Evolutionary conservation across 2,797 vertebrate genomes (phyloP).

Genomic region (Crenuchus spilurus): DNA sequence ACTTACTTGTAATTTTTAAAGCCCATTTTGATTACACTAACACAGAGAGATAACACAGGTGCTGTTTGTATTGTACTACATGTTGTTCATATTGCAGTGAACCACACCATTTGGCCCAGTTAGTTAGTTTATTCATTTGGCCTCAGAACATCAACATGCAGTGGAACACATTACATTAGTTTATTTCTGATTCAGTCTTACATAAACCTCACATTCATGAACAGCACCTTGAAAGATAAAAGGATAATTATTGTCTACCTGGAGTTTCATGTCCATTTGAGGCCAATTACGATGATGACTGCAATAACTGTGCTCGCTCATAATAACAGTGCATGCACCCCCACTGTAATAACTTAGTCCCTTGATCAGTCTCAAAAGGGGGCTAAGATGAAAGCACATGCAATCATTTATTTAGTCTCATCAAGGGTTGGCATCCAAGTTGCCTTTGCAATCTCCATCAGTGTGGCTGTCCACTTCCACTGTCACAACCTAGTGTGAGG

Average conservation of each 20-base stretch:
- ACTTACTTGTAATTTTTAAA: neutral
- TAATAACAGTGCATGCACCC: slow-evolving; percentile 70
- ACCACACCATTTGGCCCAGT: neutral
- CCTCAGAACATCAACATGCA: slow-evolving; percentile 30
- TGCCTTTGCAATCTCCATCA: slow-evolving; percentile 74
- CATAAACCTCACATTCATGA: slow-evolving; percentile 51
- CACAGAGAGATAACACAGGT: neutral
- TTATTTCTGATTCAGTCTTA: slow-evolving; percentile 52
- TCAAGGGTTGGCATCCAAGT: slow-evolving; percentile 49
- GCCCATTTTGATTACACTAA: neutral
- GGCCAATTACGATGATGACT: slow-evolving; percentile 68
- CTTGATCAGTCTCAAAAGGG: slow-evolving; percentile 72
- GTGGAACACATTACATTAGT: slow-evolving; percentile 44
- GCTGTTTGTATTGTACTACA: neutral
- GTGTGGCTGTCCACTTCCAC: slow-evolving; percentile 65
- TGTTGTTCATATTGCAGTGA: neutral
- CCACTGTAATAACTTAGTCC: slow-evolving; percentile 72
- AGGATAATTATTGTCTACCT: slow-evolving; percentile 54
- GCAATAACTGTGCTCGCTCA: slow-evolving; percentile 70
- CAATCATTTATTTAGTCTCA: slow-evolving; percentile 61
- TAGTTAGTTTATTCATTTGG: slow-evolving; percentile 39
- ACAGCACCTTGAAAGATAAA: slow-evolving; percentile 58
- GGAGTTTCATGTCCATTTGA: slow-evolving; percentile 51
- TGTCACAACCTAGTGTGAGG: neutral
- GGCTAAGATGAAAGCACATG: slow-evolving; percentile 75